Percentiles rank a stretch among this genome's conserved stretches.
Evolutionary conservation across 2,113 vertebrate genomes (phyloP).

Genomic region (Microcebus murinus): DNA sequence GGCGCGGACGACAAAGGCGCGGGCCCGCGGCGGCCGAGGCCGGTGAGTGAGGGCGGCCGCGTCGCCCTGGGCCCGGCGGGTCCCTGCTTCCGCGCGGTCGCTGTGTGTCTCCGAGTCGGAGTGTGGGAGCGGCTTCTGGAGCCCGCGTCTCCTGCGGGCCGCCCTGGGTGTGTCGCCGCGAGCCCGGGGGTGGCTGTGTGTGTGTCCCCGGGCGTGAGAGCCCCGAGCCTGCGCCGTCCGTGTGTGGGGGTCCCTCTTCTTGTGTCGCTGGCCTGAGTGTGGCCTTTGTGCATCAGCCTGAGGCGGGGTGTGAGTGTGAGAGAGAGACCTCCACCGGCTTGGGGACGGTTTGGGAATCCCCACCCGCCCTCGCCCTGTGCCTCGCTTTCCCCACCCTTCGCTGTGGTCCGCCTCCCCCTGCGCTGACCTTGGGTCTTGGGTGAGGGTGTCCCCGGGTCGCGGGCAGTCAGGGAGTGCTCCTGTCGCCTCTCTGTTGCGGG

Average conservation of each 20-base stretch:
- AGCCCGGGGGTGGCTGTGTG: not conserved
- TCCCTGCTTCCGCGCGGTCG: not conserved
- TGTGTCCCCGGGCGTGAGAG: not conserved
- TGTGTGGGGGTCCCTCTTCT: not conserved
- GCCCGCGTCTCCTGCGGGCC: not conserved
- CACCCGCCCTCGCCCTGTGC: not conserved
- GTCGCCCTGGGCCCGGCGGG: not conserved
- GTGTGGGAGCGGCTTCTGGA: not conserved
- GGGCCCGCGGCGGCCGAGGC: constrained; percentile 56
- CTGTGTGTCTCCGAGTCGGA: not conserved
- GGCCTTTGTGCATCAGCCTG: constrained; percentile 18
- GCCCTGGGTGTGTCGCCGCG: not conserved
- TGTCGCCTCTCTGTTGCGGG: not conserved
- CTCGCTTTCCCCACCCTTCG: not conserved
- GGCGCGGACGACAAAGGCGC: constrained; percentile 63
- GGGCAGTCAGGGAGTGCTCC: not conserved
- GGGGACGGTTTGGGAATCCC: not conserved
- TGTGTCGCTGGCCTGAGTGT: not conserved
- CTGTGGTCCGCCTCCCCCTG: not conserved
- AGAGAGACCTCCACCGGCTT: not conserved
- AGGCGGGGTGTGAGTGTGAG: not conserved
- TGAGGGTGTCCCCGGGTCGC: not conserved
- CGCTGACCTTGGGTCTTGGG: not conserved
- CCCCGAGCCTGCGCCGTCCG: not conserved
- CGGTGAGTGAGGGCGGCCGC: constrained; percentile 65